phyloP scores from a whole-genome alignment of 2,888 invertebrate genomes.

The Abscondita cerata region DNA sequence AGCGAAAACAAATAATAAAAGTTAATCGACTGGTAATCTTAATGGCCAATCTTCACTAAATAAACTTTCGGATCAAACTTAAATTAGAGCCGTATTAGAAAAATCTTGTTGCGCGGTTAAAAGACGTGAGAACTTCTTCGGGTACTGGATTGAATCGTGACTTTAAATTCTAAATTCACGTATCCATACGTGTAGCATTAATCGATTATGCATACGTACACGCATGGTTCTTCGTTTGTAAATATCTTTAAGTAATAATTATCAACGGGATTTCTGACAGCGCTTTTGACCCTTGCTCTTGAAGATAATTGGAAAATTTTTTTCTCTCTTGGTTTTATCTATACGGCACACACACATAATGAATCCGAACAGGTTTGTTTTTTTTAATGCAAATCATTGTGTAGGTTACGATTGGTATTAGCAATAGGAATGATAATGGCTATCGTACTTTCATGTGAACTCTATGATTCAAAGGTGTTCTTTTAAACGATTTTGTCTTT shows the following conservation, averaged over 20 bases:
- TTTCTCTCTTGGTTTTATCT: slow-evolving; percentile 3
- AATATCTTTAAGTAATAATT: slow-evolving; percentile 26
- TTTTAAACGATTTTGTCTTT: not conserved
- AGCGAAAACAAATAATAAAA: too few relatives aligned
- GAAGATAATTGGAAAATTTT: slow-evolving; percentile 19
- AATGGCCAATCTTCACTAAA: too few relatives aligned
- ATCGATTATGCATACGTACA: slow-evolving; percentile 27
- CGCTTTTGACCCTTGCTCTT: slow-evolving; percentile 26
- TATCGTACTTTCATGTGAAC: not conserved
- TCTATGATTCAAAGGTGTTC: not conserved
- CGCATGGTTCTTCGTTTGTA: slow-evolving; percentile 22
- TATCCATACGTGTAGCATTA: slow-evolving; percentile 14
- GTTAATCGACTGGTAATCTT: too few relatives aligned
- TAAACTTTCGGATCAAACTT: too few relatives aligned
- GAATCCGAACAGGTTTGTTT: not conserved
- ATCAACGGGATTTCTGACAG: slow-evolving; percentile 27
- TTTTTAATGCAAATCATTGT: slow-evolving; percentile 7
- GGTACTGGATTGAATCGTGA: slow-evolving; percentile 19
- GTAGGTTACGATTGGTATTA: not conserved
- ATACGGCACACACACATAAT: too few relatives aligned
- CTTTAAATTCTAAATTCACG: slow-evolving; percentile 23
- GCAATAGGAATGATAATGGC: not conserved
- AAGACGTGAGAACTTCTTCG: slow-evolving; percentile 7
- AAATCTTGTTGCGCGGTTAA: not conserved
- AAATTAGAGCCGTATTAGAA: too few relatives aligned